phyloP scores from a whole-genome alignment of 2,113 vertebrate genomes.

The Brienomyrus longianalis region DNA sequence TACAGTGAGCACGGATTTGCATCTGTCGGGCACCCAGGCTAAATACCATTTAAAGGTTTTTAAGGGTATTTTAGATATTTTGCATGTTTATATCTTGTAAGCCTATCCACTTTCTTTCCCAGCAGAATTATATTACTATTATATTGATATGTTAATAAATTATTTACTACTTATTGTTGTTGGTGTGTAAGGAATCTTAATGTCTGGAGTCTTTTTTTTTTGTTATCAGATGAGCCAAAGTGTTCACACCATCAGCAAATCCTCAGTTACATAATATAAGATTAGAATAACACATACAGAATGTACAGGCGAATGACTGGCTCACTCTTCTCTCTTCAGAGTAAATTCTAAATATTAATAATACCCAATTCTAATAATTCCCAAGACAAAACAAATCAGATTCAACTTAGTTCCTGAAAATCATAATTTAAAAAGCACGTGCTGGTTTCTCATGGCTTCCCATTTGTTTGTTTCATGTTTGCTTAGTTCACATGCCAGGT shows the following conservation, averaged over 20 bases:
- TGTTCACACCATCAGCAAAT: too few species aligned
- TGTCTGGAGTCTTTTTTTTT: too few species aligned
- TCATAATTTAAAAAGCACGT: not conserved
- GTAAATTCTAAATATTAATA: not conserved
- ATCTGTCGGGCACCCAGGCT: not conserved
- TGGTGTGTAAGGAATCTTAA: not conserved
- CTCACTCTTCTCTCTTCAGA: too few species aligned
- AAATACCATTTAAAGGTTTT: too few species aligned
- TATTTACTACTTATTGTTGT: not conserved
- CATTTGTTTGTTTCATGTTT: too few species aligned
- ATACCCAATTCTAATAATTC: not conserved
- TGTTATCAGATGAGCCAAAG: too few species aligned
- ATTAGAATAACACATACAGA: too few species aligned
- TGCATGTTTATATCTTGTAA: not conserved
- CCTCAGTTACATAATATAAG: too few species aligned
- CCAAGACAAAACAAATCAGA: not conserved
- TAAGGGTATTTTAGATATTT: not conserved
- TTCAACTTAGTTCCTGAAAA: not conserved
- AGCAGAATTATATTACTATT: not conserved
- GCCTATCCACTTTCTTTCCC: not conserved
- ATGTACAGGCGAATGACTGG: not conserved
- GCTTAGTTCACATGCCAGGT: too few species aligned
- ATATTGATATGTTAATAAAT: not conserved
- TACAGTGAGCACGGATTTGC: not conserved
- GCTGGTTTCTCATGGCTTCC: too few species aligned